Base-by-base conservation (phyloP, 2,113 vertebrate species). In the Burhinus oedicnemus region DNA sequence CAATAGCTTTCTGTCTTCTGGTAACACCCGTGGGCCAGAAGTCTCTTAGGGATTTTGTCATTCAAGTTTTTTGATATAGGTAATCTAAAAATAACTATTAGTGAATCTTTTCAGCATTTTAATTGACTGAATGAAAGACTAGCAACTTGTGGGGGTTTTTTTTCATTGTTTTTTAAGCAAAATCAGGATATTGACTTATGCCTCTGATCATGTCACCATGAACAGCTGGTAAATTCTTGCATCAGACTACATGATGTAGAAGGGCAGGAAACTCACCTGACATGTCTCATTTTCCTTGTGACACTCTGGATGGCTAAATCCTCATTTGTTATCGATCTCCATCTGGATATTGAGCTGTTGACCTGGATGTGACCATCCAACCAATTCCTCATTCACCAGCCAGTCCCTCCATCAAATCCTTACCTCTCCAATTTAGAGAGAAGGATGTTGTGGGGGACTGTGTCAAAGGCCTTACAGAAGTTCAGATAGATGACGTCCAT, bases 361-460 rank as follows among this genome's bases (percentile, higher is more conserved):
- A 54, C 15, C 55, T 71, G 23, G 32, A 51, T 62, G 32, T 0
- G 1, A 49, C 30, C 27, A 52, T 69, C 16, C 36, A 69, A 49
- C 19, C 44, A 18, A 45, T 45, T 45, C 44, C 44, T 45, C 44
- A 45, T 45, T 17, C 15, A 16, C 44, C 44, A 18, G 18, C 17
- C 44, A 45, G 15, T 45, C 44, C 44, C 7, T 18, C 18, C 16
- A 45, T 45, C 44, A 45, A 45, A 45, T 45, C 44, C 44, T 18
- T n/a, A 19, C 6, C 12, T 70, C 23, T 45, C 71, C 32, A 57
- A 5, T 49, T 80, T 34, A 45, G 42, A 85, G 30, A 74, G 61
- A 64, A 58, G 7, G 10, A 11, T 34, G 7, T 21, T 60, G 74
- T 18, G 22, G 12, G 12, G 2, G 6, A 49, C 16, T 1, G 0